Evolutionary conservation across 2,113 vertebrate species (phyloP).

Genomic region (Lamprologus lemairii): DNA sequence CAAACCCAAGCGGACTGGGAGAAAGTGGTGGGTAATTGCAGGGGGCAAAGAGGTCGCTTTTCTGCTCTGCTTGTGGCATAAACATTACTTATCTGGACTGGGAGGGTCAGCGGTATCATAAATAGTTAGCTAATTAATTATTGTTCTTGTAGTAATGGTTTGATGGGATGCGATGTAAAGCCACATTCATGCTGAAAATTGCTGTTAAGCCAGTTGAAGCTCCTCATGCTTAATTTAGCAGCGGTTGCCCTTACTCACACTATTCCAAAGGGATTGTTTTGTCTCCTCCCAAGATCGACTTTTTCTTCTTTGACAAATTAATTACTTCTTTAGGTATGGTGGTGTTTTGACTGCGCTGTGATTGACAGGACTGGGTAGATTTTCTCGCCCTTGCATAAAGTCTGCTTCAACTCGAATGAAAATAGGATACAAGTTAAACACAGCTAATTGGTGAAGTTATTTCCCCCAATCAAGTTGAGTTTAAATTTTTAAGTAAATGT

Average conservation of each 20-base stretch:
- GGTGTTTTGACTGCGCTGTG: neutral
- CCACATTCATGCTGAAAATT: neutral
- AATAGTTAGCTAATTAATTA: conserved; percentile 5
- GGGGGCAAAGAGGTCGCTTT: neutral
- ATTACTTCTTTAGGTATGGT: neutral
- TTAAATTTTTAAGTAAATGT: neutral
- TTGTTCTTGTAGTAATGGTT: neutral
- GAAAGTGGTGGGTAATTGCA: conserved; percentile 11
- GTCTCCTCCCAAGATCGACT: neutral
- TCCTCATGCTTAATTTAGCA: neutral
- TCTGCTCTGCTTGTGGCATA: neutral
- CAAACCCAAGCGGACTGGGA: neutral
- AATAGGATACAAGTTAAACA: neutral
- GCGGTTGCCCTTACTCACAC: neutral
- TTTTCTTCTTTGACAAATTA: neutral
- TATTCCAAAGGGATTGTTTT: neutral
- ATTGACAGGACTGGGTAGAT: neutral
- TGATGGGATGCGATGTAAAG: neutral
- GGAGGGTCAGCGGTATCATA: conserved; percentile 10
- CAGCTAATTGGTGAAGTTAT: neutral
- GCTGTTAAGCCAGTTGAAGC: neutral
- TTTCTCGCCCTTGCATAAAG: neutral
- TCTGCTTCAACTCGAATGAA: neutral
- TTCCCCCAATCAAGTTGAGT: rapidly evolving
- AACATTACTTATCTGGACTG: conserved; percentile 34